Conservation (phyloP, 2,888 invertebrate species). For the Mystacides longicornis region DNA sequence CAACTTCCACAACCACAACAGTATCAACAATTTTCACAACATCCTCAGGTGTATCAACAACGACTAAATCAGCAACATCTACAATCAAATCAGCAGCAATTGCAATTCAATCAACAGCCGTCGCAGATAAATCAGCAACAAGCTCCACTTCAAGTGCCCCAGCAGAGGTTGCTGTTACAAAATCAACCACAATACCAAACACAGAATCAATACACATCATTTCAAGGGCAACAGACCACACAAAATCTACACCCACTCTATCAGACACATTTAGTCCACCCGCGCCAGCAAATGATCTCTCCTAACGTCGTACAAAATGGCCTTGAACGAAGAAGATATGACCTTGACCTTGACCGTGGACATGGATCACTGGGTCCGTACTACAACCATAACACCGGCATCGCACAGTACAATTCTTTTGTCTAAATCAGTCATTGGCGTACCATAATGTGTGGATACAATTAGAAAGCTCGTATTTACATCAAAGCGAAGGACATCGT, state of each 20-base stretch:
- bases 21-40: constrained; percentile 28
- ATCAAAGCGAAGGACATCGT: too few species aligned
- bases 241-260: constrained; percentile 16
- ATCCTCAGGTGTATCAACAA: constrained; percentile 23
- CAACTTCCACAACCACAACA: constrained; percentile 27
- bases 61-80: constrained; percentile 28
- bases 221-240: constrained; percentile 14
- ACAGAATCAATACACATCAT: constrained; percentile 26
- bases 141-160: constrained; percentile 10
- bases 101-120: constrained; percentile 28
- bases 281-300: constrained; percentile 15
- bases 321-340: constrained; percentile 32
- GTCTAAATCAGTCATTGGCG: too few species aligned
- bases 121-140: constrained; percentile 30
- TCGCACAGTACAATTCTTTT: constrained; percentile 19
- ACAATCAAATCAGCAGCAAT: constrained; percentile 26
- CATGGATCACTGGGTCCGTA: constrained; percentile 29
- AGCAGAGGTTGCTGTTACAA: constrained; percentile 29
- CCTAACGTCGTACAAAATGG: constrained; percentile 22
- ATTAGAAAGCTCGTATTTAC: too few species aligned
- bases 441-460: too few species aligned
- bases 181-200: constrained; percentile 32
- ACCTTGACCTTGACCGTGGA: constrained; percentile 39
- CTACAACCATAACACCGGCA: constrained; percentile 29
- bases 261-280: constrained; percentile 20